Percentiles rank a stretch among this genome's conserved stretches.
Conservation (phyloP, 2,888 invertebrate species). For the Hybos culiciformis region DNA sequence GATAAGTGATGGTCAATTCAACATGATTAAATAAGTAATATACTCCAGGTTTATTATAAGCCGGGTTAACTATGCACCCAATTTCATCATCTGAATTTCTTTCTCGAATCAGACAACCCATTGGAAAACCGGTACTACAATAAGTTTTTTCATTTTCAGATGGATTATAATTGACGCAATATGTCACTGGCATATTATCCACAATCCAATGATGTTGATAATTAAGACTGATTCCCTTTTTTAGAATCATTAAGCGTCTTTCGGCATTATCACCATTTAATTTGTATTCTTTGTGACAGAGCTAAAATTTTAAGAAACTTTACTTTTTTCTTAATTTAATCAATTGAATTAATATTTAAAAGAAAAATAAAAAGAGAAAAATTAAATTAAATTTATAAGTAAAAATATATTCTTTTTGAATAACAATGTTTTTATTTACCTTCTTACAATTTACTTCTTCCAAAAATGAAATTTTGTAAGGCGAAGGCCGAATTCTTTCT, state of each 20-base stretch:
- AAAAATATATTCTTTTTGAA: neutral
- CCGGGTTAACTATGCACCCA: slow-evolving; percentile 45
- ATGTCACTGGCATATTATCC: slow-evolving; percentile 99
- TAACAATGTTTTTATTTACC: slow-evolving; percentile 25
- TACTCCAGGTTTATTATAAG: slow-evolving; percentile 50
- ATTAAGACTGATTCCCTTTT: slow-evolving; percentile 85
- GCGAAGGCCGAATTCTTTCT: slow-evolving; percentile 92
- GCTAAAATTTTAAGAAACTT: slow-evolving; percentile 17
- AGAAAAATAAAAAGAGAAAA: too few relatives aligned
- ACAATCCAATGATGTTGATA: slow-evolving; percentile 99
- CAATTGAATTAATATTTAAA: neutral
- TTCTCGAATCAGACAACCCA: slow-evolving; percentile 78
- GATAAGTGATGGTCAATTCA: slow-evolving; percentile 84
- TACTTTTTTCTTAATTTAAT: neutral
- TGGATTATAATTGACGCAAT: slow-evolving; percentile 86
- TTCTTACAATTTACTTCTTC: slow-evolving; percentile 49
- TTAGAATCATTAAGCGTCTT: slow-evolving; percentile 64
- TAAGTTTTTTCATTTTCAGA: slow-evolving; percentile 60
- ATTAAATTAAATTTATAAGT: too few relatives aligned
- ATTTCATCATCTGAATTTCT: slow-evolving; percentile 33
- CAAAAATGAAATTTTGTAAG: slow-evolving; percentile 76
- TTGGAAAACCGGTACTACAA: slow-evolving; percentile 93
- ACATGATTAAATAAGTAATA: slow-evolving; percentile 97
- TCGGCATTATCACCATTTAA: slow-evolving; percentile 48
- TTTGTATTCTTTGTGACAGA: slow-evolving; percentile 57